Conservation (phyloP, 2,888 invertebrate genomes). For the Hirudinaria manillensis region DNA sequence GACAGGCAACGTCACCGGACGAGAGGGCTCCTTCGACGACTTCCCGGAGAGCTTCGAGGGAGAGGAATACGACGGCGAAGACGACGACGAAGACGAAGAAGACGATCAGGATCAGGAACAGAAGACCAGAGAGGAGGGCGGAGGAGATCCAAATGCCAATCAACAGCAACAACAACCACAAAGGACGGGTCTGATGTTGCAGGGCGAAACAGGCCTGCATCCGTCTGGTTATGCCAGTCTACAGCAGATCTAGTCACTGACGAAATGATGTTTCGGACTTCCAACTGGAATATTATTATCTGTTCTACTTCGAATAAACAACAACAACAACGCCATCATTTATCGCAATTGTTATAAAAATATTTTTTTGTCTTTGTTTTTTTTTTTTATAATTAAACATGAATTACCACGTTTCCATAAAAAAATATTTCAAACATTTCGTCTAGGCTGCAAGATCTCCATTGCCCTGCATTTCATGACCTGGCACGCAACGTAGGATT, state of each 20-base stretch:
- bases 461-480: no score
- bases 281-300: no score
- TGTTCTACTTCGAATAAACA: no score
- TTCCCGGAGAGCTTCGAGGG: constrained; percentile 4
- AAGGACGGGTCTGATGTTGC: not conserved
- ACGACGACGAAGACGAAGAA: constrained; percentile 21
- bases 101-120: constrained; percentile 1
- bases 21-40: constrained; percentile 18
- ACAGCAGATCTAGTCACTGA: not conserved
- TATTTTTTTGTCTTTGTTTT: no score
- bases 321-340: no score
- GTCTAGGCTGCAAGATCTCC: no score
- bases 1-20: not conserved
- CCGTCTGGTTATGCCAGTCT: not conserved
- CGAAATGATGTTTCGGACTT: no score
- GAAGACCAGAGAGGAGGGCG: not conserved
- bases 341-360: no score
- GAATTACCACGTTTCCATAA: no score
- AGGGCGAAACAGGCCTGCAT: not conserved
- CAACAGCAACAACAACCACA: not conserved
- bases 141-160: not conserved
- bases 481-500: no score
- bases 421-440: no score
- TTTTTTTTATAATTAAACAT: no score
- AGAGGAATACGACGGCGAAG: constrained; percentile 22